Evolutionary conservation across 2,113 vertebrate species (phyloP), one percentile per base, ranked within the genome.

Genomic region (Thamnaconus septentrionalis): DNA sequence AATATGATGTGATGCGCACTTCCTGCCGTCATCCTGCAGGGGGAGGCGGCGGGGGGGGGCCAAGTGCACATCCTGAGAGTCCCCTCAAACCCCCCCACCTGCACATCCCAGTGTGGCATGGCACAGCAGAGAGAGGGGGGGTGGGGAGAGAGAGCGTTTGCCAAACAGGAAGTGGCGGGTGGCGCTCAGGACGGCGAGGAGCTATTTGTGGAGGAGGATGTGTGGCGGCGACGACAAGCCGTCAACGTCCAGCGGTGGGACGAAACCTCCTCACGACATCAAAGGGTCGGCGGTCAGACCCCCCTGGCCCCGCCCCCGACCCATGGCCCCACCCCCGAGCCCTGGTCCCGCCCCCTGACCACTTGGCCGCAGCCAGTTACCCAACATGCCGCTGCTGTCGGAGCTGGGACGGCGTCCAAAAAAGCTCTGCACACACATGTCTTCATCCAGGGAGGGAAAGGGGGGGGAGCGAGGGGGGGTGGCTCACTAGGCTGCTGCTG

Each of bases 341-440:
- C 75, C 40, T 59, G 72, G 59, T 79, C 81, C 71, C 18, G 73
- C 64, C 77, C 65, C 69, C 75, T 81, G 78, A 50, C 66, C 44
- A 47, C 69, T 40, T 46, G 18, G 56, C 55, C 0, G 4, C 68
- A 82, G 61, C 73, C 66, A 78, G 64, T 75, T 79, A 76, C 80
- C 71, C 47, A 56, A 61, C 65, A 85, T 69, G 81, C 76, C 56
- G 57, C 75, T 76, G 61, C 72, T 76, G 82, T 80, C 61, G 62
- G 53, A 11, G 31, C 80, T 50, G 81, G 86, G 85, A 89, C 61
- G 67, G 10, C 40, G 8, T 85, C 88, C 87, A 88, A 81, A 71
- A 60, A 56, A 81, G 80, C 85, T 82, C 69, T 60, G 62, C 70
- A 89, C 18, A 89, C 84, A 90, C 90, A 90, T 90, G 86, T 85